Percentiles rank a stretch among this genome's conserved stretches.
These are phyloP conservation scores for Drosophila paranaensis DNA, from an alignment of 2,888 invertebrate genomes.

Conservation along the genomic window DNA sequence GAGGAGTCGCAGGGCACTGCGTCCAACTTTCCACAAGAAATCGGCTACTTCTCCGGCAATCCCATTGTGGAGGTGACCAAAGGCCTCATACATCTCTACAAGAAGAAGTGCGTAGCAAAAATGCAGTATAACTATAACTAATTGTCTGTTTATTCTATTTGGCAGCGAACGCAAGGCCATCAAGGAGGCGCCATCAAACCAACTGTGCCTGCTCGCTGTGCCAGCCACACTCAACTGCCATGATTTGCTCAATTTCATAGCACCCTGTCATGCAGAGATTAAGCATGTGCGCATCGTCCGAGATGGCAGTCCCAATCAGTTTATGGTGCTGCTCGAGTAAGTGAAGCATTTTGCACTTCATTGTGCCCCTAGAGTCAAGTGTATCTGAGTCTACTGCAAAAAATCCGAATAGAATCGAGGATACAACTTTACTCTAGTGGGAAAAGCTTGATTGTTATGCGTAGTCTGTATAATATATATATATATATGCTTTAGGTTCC, in stretches of 20 bases:
- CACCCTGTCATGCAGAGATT: conserved; percentile 95
- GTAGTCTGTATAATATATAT: background rate
- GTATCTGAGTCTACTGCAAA: too few species aligned
- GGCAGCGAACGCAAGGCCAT: conserved; percentile 90
- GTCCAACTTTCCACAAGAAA: conserved; percentile 86
- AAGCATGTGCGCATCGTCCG: conserved; percentile 96
- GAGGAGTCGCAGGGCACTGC: conserved; percentile 52
- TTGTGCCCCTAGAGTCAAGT: too few species aligned
- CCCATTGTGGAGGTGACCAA: conserved; percentile 97
- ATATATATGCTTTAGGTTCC: conserved; percentile 85
- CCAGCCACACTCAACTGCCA: conserved; percentile 96
- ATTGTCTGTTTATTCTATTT: background rate
- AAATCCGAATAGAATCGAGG: too few species aligned
- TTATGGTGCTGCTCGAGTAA: conserved; percentile 97
- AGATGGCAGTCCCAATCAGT: conserved; percentile 97
- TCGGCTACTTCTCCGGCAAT: conserved; percentile 97
- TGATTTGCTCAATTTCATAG: conserved; percentile 96
- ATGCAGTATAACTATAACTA: background rate
- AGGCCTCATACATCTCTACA: conserved; percentile 98
- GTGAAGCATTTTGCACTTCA: conserved; percentile 58
- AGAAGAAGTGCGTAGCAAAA: conserved; percentile 91
- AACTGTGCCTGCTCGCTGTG: conserved; percentile 94
- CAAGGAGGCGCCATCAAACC: conserved; percentile 90
- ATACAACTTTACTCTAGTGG: too few species aligned
- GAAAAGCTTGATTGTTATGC: too few species aligned